Percentiles rank a stretch among this genome's conserved stretches.
Conservation (phyloP, 2,797 vertebrate genomes). For the Toxotes lorentzi region DNA sequence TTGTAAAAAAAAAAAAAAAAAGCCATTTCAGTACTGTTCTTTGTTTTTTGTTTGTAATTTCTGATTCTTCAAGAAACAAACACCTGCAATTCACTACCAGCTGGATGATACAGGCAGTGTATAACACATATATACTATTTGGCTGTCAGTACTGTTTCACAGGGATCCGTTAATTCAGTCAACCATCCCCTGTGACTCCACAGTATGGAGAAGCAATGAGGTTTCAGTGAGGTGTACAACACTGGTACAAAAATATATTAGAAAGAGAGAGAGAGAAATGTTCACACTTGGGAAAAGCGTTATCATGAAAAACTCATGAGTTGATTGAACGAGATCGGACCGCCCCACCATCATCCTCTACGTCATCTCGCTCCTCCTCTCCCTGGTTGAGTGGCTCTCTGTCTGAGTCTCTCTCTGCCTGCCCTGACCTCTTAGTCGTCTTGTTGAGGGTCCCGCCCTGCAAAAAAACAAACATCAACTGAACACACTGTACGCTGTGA, state of each 20-base stretch:
- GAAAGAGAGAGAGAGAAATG: not conserved
- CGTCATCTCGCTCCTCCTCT: conserved; percentile 64
- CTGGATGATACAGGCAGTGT: not conserved
- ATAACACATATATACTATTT: not conserved
- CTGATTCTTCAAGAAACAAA: not conserved
- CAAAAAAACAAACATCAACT: not conserved
- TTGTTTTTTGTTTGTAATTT: too few relatives aligned
- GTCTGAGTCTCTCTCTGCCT: conserved; percentile 56
- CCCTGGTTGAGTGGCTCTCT: conserved; percentile 73
- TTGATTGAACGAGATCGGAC: conserved; percentile 57
- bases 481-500: not conserved
- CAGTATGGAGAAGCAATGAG: not conserved
- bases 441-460: conserved; percentile 89
- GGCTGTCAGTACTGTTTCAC: conserved; percentile 8
- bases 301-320: conserved; percentile 46
- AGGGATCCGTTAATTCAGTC: not conserved
- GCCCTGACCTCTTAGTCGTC: conserved; percentile 79
- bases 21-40: too few relatives aligned
- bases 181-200: not conserved
- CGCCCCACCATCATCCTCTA: conserved; percentile 36
- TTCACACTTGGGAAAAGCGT: not conserved
- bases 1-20: too few relatives aligned
- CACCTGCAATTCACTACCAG: not conserved
- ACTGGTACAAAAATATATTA: not conserved
- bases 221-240: conserved; percentile 10